These are phyloP conservation scores for Zelostemma sp. DNA, from an alignment of 1,140 invertebrate species.

Conservation along the genomic window DNA sequence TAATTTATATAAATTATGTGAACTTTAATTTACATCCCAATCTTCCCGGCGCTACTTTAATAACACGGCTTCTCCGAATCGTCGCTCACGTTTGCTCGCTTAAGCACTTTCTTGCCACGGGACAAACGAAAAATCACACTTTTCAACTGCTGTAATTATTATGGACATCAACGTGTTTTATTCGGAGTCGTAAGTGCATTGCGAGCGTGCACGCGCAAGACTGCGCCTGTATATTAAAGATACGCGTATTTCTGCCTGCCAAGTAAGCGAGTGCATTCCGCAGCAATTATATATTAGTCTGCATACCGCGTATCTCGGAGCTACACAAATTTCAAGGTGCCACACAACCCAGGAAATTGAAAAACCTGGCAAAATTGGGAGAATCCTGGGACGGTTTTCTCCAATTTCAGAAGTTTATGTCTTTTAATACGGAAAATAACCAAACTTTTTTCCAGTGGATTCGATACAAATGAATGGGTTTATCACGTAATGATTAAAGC, in stretches of 20 bases:
- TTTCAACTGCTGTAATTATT: not conserved
- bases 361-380: too few relatives aligned
- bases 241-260: slow-evolving; percentile 5
- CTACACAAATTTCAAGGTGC: too few relatives aligned
- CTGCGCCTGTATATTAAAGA: slow-evolving; percentile 2
- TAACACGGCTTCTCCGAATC: not conserved
- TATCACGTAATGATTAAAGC: too few relatives aligned
- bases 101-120: not conserved
- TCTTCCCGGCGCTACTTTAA: not conserved
- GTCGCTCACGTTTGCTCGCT: too few relatives aligned
- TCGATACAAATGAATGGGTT: too few relatives aligned
- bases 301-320: slow-evolving; percentile 2
- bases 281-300: slow-evolving; percentile 15
- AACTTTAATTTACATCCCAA: too few relatives aligned
- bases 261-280: slow-evolving; percentile 8
- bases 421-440: too few relatives aligned
- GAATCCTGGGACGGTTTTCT: too few relatives aligned
- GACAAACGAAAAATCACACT: not conserved
- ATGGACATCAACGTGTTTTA: not conserved
- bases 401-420: too few relatives aligned
- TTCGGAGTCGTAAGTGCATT: not conserved
- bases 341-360: too few relatives aligned
- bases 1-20: too few relatives aligned
- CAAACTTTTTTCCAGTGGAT: too few relatives aligned
- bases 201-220: not conserved